Evolutionary conservation across 2,113 vertebrate species (phyloP).

Genomic region (Barbus barbus): DNA sequence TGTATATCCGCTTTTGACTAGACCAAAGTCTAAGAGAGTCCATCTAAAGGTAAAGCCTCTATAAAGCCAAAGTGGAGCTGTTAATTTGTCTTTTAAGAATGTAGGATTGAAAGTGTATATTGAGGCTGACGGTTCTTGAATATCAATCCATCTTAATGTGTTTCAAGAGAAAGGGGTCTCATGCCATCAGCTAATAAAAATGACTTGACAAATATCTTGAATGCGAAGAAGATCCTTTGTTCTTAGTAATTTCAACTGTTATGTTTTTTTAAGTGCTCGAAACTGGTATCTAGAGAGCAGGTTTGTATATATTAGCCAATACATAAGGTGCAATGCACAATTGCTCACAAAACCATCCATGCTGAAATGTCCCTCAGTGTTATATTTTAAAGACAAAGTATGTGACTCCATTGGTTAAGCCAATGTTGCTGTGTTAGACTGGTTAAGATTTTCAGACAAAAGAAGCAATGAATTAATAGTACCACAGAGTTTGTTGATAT

Average conservation of each 20-base stretch:
- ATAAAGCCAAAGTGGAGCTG: neutral
- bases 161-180: neutral
- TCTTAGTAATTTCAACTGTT: neutral
- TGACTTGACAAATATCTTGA: neutral
- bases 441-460: neutral
- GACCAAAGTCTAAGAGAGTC: neutral
- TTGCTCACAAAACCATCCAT: neutral
- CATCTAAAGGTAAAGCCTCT: neutral
- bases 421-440: neutral
- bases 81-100: conserved; percentile 1
- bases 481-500: neutral
- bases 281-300: neutral
- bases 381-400: neutral
- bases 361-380: too few relatives aligned
- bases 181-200: neutral
- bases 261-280: neutral
- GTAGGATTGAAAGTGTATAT: neutral
- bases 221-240: neutral
- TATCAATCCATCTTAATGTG: neutral
- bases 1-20: neutral
- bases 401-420: neutral
- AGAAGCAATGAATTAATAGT: neutral
- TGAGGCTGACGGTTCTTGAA: neutral
- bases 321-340: neutral
- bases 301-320: neutral